Evolutionary conservation across 2,888 invertebrate genomes (phyloP), one percentile per base, ranked within the genome.

Genomic region (Drosophila colorata): DNA sequence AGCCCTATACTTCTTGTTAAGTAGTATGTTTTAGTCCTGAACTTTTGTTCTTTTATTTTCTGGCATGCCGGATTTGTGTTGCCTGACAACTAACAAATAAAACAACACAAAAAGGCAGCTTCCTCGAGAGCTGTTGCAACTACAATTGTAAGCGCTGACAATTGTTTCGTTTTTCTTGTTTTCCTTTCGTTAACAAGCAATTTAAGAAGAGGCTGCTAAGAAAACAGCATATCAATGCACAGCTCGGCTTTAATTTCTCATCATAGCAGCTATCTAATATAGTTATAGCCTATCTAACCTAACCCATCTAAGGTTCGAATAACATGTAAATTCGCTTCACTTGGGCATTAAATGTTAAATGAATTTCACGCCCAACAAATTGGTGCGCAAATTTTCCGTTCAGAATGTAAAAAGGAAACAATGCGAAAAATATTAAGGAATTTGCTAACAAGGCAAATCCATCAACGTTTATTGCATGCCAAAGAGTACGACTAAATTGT

Each of bases 401-500:
- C 18, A 48, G 43, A 74, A 25, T 7, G 7, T 7, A 77, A 82
- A 60, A 68, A 13, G 35, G 5, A 40, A 49, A 31, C 43, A 40
- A 18, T 11, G 9, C 18, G 13, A 43, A 57, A 60, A 53, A 63
- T 60, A 61, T 38, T 70, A 81, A 81, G 74, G 74, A 79, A 78
- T 81, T 79, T 77, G 74, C 72, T 70, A 72, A 81, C 85, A 85
- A 72, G 77, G 57, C 79, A 85, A 85, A 85, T 81, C 82, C 82
- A 82, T 82, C 82, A 81, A 71, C 76, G 52, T 73, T 73, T 67
- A 73, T 49, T 59, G 64, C 28, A 28, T 28, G 28, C 28, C 28
- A 9, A n/a, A 18, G 8, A 38, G 16, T 11, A 23, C 35, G 8
- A 35, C 31, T 28, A 23, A 14, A 49, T 44, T 52, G 28, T 14